A percentile compares a stretch with the other conserved stretches of the same genome.
Evolutionary conservation across 1,140 invertebrate genomes (phyloP).

Genomic region (Lerema accius): DNA sequence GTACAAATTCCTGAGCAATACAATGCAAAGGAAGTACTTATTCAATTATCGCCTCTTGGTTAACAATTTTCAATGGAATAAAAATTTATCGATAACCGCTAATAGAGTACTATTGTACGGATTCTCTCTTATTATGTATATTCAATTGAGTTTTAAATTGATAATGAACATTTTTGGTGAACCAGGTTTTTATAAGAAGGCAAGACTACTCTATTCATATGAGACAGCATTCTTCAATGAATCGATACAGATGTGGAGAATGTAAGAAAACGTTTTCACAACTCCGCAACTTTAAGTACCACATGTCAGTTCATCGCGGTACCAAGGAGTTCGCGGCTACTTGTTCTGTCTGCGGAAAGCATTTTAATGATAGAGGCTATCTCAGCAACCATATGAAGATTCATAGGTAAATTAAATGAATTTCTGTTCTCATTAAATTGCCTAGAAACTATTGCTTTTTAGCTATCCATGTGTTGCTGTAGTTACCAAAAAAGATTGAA

Average conservation of each 20-base stretch:
- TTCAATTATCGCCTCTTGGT: neutral
- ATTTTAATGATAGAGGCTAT: constrained; percentile 90
- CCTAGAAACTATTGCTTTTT: too few relatives aligned
- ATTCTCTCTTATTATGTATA: constrained; percentile 2
- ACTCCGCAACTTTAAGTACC: constrained; percentile 90
- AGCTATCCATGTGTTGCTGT: too few relatives aligned
- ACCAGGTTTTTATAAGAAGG: constrained; percentile 51
- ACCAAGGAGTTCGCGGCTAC: constrained; percentile 89
- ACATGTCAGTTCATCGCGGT: constrained; percentile 88
- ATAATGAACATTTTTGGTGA: constrained; percentile 14
- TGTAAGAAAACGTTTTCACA: constrained; percentile 92
- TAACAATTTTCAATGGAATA: neutral
- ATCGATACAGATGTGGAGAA: constrained; percentile 88
- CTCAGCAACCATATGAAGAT: constrained; percentile 92
- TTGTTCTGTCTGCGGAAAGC: constrained; percentile 90
- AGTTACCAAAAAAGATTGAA: too few relatives aligned
- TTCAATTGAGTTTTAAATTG: neutral
- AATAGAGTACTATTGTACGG: too few relatives aligned
- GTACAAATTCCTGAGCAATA: neutral
- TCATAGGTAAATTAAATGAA: constrained; percentile 80
- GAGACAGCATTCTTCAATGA: constrained; percentile 42
- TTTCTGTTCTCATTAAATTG: neutral
- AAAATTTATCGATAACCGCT: neutral
- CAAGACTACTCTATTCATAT: constrained; percentile 46
- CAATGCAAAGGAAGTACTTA: neutral